Percentiles rank a stretch among this genome's conserved stretches.
These are phyloP conservation scores for Cercocebus atys DNA, from an alignment of 2,113 vertebrate genomes.

Conservation along the genomic window DNA sequence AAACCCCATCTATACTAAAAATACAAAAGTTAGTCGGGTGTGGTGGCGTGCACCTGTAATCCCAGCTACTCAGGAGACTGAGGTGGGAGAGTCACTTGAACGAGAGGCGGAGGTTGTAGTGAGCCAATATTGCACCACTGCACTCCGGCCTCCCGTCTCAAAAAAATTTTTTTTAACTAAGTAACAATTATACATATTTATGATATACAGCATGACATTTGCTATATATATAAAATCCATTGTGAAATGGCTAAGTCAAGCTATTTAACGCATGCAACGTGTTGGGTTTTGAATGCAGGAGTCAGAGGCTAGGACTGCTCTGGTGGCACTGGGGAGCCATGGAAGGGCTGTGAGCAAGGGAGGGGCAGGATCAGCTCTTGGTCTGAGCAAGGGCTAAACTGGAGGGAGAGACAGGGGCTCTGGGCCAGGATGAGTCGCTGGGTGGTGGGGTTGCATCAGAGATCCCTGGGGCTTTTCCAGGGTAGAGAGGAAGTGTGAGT, in stretches of 20 bases:
- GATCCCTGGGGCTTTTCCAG: neutral
- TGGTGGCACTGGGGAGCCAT: neutral
- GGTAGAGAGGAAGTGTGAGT: accelerated
- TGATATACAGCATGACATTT: neutral
- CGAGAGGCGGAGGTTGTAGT: too few relatives aligned
- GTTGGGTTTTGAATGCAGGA: neutral
- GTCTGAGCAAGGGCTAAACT: neutral
- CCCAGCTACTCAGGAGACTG: too few relatives aligned
- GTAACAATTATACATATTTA: neutral
- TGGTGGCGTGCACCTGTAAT: too few relatives aligned
- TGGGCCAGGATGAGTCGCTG: neutral
- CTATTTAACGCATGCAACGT: neutral
- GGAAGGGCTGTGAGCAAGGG: neutral
- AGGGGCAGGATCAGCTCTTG: neutral
- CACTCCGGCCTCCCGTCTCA: too few relatives aligned
- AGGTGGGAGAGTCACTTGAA: too few relatives aligned
- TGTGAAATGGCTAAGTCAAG: neutral
- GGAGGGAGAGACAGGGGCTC: neutral
- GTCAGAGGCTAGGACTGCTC: neutral
- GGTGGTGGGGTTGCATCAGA: neutral
- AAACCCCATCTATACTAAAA: too few relatives aligned
- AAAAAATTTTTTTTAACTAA: neutral
- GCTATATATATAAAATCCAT: too few relatives aligned
- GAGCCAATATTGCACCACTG: too few relatives aligned
- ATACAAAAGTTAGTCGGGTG: too few relatives aligned